Evolutionary conservation across 2,888 invertebrate species (phyloP), one percentile per base, ranked within the genome.

Genomic region (Cantharis nigra): DNA sequence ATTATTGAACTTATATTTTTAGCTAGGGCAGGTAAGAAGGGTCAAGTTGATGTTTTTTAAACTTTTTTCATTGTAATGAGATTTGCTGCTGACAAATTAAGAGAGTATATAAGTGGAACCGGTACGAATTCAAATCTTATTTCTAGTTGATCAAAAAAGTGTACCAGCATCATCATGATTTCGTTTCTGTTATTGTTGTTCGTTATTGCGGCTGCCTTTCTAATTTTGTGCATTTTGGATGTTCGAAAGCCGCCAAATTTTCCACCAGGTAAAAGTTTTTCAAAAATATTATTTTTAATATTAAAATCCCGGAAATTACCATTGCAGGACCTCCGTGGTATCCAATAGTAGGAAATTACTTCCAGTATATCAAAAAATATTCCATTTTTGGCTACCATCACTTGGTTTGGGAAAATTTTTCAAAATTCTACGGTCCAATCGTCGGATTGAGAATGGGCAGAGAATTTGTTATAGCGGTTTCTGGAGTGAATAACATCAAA

Each of bases 391-490:
- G 89, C 13, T 92, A 89, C 82, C 90, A 91, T 80, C 92, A 93
- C 87, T 87, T 92, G 80, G 93, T 92, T 0, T 90, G 94, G 85
- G 88, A 91, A 63, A 89, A 91, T 80, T 85, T 94, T 77, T 88
- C 91, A 0, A 86, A 90, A 79, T 85, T 87, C 70, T 93, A 93
- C 82, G 94, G 94, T 0, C 89, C 93, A 9, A 87, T 94, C 0
- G 88, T 94, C 4, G 94, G 94, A 0, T 85, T 94, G 63, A 92
- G 93, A 83, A 85, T 94, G 73, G 94, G 94, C 2, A 88, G 89
- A 18, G 92, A 92, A 81, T 87, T 90, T 33, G 86, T 94, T 0
- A 91, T 94, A 0, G 89, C 92, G 0, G 91, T 93, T 1, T 92
- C 91, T 23, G 92, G 93, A 0, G 88, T 91, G 63, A 90, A 92